These are phyloP conservation scores for Andrena flavipes DNA, from an alignment of 2,888 invertebrate species.

Conservation along the genomic window DNA sequence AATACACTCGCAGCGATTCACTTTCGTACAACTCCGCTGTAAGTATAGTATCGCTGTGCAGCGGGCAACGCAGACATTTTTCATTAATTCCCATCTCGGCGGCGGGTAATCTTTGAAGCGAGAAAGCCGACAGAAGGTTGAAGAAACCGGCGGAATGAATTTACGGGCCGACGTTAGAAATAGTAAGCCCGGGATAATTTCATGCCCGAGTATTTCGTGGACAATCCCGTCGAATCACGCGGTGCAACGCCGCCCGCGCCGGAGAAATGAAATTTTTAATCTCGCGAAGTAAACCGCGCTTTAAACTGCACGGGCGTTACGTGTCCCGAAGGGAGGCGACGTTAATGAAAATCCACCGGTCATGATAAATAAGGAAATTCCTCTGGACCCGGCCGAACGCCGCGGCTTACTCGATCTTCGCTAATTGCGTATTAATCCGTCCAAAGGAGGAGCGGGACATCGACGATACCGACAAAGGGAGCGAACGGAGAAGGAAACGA, in stretches of 20 bases:
- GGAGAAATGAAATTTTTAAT: conserved; percentile 16
- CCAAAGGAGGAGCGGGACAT: neutral
- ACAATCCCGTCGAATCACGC: conserved; percentile 12
- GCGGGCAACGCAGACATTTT: neutral
- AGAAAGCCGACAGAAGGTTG: neutral
- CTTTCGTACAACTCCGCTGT: no score
- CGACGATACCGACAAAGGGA: neutral
- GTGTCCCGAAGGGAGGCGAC: conserved; percentile 4
- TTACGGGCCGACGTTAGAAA: conserved; percentile 1
- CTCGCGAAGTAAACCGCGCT: neutral
- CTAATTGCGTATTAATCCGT: neutral
- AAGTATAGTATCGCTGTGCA: no score
- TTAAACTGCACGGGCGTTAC: neutral
- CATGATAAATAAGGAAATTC: conserved; percentile 1
- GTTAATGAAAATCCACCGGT: conserved; percentile 5
- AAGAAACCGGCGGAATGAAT: neutral
- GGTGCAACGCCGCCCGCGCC: neutral
- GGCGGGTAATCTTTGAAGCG: conserved; percentile 3
- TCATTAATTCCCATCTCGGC: conserved; percentile 4
- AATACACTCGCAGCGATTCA: no score
- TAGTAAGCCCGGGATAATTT: conserved; percentile 13
- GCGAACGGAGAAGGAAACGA: neutral
- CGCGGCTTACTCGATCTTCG: neutral
- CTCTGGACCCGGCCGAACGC: neutral
- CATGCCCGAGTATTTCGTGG: neutral